These are phyloP conservation scores for Galerucella nymphaeae DNA, from an alignment of 2,888 invertebrate species.

Conservation along the genomic window DNA sequence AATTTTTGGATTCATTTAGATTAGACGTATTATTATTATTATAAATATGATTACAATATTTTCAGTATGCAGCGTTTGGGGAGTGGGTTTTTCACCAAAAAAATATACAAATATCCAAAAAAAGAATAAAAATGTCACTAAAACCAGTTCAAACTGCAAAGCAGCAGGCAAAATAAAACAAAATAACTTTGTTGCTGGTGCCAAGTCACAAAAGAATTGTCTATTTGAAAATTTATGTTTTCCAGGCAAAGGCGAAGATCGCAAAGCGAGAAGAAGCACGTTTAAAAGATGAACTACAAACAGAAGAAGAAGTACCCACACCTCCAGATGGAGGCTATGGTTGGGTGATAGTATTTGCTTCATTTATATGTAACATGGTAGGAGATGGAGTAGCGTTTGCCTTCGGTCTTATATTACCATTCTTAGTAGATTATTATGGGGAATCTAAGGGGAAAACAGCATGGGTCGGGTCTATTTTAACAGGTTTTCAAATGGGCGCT, in stretches of 20 bases:
- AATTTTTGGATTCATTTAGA: too few species aligned
- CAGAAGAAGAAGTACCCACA: conserved; percentile 78
- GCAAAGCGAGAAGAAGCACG: conserved; percentile 84
- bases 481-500: conserved; percentile 94
- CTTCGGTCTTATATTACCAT: conserved; percentile 90
- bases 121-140: too few species aligned
- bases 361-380: conserved; percentile 97
- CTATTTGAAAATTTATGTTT: conserved; percentile 46
- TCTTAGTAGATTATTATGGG: conserved; percentile 82
- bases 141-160: too few species aligned
- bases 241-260: conserved; percentile 86
- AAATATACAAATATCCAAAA: too few species aligned
- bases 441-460: conserved; percentile 91
- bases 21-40: too few species aligned
- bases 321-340: conserved; percentile 93
- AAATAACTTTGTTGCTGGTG: too few species aligned
- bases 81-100: too few species aligned
- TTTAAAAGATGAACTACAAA: conserved; percentile 63
- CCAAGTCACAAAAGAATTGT: too few species aligned
- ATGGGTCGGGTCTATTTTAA: conserved; percentile 93
- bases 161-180: too few species aligned
- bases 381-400: conserved; percentile 99
- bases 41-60: too few species aligned
- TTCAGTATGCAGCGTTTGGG: too few species aligned
- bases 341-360: conserved; percentile 95